Evolutionary conservation across 2,797 vertebrate genomes (phyloP), one percentile per base, ranked within the genome.

Genomic region (Pogonophryne albipinna): DNA sequence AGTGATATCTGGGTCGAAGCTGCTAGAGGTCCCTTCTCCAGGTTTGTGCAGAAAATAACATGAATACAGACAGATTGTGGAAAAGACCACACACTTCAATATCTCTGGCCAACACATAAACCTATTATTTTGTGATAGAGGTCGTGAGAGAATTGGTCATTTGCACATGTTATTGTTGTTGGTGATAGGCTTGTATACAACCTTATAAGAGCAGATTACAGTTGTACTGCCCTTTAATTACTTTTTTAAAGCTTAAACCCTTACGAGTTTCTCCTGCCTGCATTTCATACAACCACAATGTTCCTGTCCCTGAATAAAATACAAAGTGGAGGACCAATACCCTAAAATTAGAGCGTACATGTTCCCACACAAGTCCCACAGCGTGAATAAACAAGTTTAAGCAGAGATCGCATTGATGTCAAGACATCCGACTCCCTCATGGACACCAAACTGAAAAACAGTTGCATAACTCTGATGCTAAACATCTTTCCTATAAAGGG

Each of bases 401-500:
- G 11, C 55, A 64, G 44, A 72, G 7, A 20, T 56, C 49, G 13
- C 66, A 73, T 66, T 83, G 58, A 85, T 56, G 76, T 74, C 75
- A 59, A 82, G 59, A 83, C 78, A 84, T 61, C 44, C 62, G 71
- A 79, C 11, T 52, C 64, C 71, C 51, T 12, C 44, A 20, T 17
- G 13, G 67, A 68, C 63, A 63, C 31, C 75, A 62, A 67, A 59
- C 55, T 49, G 38, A 60, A 20, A 10, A 59, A 65, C 52, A 27
- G 61, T 59, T 78, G 58, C 61, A 71, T 70, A 79, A 84, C 68
- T 70, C 7, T n/a, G 17, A 52, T 34, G 9, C 45, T 38, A 57
- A 46, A 76, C 73, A 66, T 45, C 15, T 57, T 34, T 47, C 66
- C 87, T 85, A 74, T 81, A 85, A 83, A 88, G 87, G 82, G 83